phyloP scores from a whole-genome alignment of 2,888 invertebrate genomes.

The Conomelus anceps region DNA sequence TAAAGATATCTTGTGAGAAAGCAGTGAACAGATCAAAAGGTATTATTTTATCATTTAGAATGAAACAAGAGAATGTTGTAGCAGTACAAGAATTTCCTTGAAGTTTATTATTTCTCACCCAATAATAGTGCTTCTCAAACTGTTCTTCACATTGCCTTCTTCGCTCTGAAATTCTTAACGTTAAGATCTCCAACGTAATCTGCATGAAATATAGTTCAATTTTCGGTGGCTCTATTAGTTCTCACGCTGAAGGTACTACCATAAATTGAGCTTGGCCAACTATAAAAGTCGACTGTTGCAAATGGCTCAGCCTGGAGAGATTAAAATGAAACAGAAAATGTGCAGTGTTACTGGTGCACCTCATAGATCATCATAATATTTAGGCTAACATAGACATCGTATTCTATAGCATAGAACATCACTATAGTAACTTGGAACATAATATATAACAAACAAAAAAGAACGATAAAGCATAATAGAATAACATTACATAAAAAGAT shows the following conservation, averaged over 20 bases:
- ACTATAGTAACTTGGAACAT: too few species aligned
- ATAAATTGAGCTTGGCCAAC: neutral
- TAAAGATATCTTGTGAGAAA: neutral
- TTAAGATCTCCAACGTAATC: neutral
- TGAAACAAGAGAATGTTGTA: neutral
- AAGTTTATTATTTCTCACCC: neutral
- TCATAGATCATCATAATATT: too few species aligned
- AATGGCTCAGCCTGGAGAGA: neutral
- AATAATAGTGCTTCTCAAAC: too few species aligned
- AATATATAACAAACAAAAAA: too few species aligned
- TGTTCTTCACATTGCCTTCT: too few species aligned
- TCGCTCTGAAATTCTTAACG: neutral
- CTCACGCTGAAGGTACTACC: neutral
- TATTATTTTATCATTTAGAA: neutral
- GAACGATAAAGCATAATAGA: too few species aligned
- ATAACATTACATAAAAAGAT: too few species aligned
- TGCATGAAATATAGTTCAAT: neutral
- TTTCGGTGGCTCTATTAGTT: neutral
- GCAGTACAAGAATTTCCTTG: neutral
- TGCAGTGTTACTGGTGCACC: too few species aligned
- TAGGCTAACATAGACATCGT: too few species aligned
- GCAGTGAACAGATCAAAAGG: neutral
- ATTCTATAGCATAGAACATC: too few species aligned
- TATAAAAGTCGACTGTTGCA: neutral
- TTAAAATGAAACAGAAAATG: neutral